Conservation (phyloP, 2,888 invertebrate genomes). For the Drosophila subquinaria region DNA sequence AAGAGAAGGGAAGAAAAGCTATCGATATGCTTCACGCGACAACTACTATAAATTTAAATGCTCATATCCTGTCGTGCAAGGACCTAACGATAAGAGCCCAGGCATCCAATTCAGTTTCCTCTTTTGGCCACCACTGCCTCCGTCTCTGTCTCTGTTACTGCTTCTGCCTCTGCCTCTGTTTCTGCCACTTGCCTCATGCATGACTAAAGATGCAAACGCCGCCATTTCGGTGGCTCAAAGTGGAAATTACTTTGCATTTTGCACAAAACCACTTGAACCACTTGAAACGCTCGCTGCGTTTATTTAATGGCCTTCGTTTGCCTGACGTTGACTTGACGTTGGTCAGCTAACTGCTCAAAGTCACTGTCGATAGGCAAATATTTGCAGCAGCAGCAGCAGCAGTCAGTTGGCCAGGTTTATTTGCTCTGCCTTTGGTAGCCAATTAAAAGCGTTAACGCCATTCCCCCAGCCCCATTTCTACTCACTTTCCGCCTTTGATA, state of each 20-base stretch:
- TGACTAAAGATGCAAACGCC: conserved; percentile 65
- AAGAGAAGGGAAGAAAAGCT: conserved; percentile 8
- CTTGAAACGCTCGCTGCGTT: conserved; percentile 62
- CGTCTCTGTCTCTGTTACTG: neutral
- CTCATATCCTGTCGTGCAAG: conserved; percentile 68
- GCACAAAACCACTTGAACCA: conserved; percentile 56
- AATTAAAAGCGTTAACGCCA: conserved; percentile 63
- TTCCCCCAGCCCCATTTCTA: neutral
- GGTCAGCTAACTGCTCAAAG: conserved; percentile 64
- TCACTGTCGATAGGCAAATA: conserved; percentile 66
- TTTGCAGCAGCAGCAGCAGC: conserved; percentile 47
- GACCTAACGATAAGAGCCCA: conserved; percentile 46
- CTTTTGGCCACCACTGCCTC: neutral
- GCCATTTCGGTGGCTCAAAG: conserved; percentile 65
- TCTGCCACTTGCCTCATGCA: conserved; percentile 29
- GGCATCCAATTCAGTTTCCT: conserved; percentile 28
- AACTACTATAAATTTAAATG: conserved; percentile 74
- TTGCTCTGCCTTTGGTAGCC: conserved; percentile 58
- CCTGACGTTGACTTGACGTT: conserved; percentile 22
- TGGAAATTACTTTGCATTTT: conserved; percentile 72
- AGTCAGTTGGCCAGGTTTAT: conserved; percentile 45
- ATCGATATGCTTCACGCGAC: conserved; percentile 48
- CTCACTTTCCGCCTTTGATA: conserved; percentile 28
- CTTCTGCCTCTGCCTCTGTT: neutral
- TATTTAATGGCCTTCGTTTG: conserved; percentile 67